Conservation (phyloP, 1,140 invertebrate genomes). For the Papilio helenus region DNA sequence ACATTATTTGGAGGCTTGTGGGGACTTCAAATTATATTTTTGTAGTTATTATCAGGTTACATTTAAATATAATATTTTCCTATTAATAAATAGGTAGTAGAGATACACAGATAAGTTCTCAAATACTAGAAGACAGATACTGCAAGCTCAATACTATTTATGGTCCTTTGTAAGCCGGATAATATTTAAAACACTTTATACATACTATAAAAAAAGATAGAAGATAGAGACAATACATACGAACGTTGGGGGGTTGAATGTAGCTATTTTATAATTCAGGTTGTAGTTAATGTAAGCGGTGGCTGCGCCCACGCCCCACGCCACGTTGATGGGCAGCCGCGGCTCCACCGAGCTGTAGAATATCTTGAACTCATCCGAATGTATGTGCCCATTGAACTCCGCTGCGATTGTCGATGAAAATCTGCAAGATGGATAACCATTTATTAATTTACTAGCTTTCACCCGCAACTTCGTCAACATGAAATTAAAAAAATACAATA, state of each 20-base stretch:
- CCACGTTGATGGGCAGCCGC: constrained; percentile 84
- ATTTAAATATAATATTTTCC: too few species aligned
- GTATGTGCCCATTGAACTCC: constrained; percentile 93
- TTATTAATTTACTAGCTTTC: background rate
- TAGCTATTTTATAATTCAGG: constrained; percentile 91
- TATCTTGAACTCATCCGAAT: constrained; percentile 89
- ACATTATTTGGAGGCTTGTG: too few species aligned
- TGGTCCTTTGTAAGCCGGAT: background rate
- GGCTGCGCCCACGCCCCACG: constrained; percentile 90
- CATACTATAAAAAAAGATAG: too few species aligned
- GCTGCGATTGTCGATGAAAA: constrained; percentile 88
- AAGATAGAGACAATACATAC: too few species aligned
- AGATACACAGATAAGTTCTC: background rate
- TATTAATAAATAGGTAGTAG: too few species aligned
- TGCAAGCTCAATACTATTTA: background rate
- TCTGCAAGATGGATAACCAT: constrained; percentile 68
- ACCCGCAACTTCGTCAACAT: too few species aligned
- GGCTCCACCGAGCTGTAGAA: constrained; percentile 84
- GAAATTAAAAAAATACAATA: background rate
- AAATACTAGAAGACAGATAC: background rate
- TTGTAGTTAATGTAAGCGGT: constrained; percentile 88
- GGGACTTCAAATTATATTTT: too few species aligned
- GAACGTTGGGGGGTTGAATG: constrained; percentile 84
- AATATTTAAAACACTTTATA: background rate
- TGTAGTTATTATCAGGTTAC: too few species aligned